These are phyloP conservation scores for Oscheius sp. DNA, from an alignment of 2,888 invertebrate genomes.

Conservation along the genomic window DNA sequence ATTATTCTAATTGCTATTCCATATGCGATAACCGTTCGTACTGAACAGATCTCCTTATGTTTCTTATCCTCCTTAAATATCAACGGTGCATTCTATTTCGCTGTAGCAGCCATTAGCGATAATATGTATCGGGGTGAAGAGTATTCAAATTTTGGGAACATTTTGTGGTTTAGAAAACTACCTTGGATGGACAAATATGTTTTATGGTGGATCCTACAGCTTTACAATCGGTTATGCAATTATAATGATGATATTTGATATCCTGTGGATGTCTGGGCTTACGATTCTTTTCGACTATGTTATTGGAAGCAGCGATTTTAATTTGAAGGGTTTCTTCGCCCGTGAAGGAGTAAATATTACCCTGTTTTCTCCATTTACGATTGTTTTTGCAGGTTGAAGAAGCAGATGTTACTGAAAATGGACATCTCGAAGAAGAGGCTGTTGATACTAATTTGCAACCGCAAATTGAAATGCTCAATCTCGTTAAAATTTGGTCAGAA, in stretches of 20 bases:
- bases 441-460: conserved; percentile 42
- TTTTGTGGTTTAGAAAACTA: conserved; percentile 16
- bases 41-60: conserved; percentile 42
- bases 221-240: conserved; percentile 64
- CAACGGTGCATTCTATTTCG: conserved; percentile 57
- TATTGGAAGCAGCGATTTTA: conserved; percentile 43
- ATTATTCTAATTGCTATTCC: conserved; percentile 38
- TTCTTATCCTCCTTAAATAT: conserved; percentile 60
- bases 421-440: background rate
- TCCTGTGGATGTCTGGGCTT: conserved; percentile 45
- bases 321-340: conserved; percentile 35
- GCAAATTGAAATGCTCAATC: conserved; percentile 58
- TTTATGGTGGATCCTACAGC: conserved; percentile 43
- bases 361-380: too few species aligned
- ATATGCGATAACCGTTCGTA: conserved; percentile 38
- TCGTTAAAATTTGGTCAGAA: conserved; percentile 63
- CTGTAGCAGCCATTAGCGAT: conserved; percentile 54
- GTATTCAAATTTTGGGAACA: too few species aligned
- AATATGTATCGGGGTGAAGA: conserved; percentile 58
- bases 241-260: conserved; percentile 67
- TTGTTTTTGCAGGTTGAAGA: conserved; percentile 3
- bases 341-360: conserved; percentile 18
- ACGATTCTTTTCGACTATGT: conserved; percentile 45
- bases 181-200: conserved; percentile 48
- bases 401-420: background rate